Evolutionary conservation across 2,113 vertebrate genomes (phyloP).

Genomic region (Sinocyclocheilus anshuiensis): DNA sequence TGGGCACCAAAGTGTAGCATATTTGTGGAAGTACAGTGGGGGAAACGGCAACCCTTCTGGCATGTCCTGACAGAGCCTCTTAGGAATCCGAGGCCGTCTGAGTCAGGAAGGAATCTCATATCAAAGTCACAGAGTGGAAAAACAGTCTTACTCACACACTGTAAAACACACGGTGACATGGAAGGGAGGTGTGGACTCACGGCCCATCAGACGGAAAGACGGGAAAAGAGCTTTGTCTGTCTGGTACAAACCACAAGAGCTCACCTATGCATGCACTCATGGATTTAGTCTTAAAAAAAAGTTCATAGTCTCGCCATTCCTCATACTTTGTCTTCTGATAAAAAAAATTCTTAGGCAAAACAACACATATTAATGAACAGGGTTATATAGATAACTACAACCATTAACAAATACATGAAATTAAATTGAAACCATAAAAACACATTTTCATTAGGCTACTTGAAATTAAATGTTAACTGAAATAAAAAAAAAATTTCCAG

Average conservation of each 20-base stretch:
- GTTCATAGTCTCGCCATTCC: conserved; percentile 21
- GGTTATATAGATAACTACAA: not conserved
- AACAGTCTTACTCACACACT: conserved; percentile 24
- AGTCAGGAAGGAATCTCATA: conserved; percentile 42
- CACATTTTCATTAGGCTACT: too few relatives aligned
- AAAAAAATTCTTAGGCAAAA: not conserved
- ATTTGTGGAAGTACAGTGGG: conserved; percentile 18
- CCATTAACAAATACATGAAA: not conserved
- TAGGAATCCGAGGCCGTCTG: conserved; percentile 15
- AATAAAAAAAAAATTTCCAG: too few relatives aligned
- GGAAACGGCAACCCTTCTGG: conserved; percentile 11
- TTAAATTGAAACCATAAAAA: too few relatives aligned
- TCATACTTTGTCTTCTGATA: not conserved
- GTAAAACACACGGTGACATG: conserved; percentile 33
- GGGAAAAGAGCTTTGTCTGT: conserved; percentile 63
- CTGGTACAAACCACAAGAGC: conserved; percentile 41
- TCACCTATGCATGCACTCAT: conserved; percentile 13
- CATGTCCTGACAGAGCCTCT: conserved; percentile 12
- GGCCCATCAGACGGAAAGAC: conserved; percentile 39
- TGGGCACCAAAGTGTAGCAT: not conserved
- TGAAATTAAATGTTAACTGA: too few relatives aligned
- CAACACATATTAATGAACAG: not conserved
- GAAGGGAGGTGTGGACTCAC: conserved; percentile 5
- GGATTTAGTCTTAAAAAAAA: conserved; percentile 24
- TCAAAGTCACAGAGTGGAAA: conserved; percentile 38